Percentiles rank a stretch among this genome's conserved stretches.
phyloP scores from a whole-genome alignment of 1,140 invertebrate species.

The Neodiprion lecontei region DNA sequence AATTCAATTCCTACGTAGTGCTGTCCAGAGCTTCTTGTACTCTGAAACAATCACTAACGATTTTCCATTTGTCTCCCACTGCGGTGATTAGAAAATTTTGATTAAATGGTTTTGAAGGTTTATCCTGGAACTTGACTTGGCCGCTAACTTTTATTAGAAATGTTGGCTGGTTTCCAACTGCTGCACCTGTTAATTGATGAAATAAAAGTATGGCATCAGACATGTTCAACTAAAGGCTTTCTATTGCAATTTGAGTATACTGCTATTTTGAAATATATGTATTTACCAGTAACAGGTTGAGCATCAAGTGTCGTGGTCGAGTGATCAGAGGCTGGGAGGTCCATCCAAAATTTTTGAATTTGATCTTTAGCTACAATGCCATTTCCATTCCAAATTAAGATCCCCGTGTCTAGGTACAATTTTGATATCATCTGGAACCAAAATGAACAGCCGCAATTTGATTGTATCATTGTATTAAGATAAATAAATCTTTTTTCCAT shows the following conservation, averaged over 20 bases:
- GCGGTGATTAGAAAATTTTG: conserved; percentile 85
- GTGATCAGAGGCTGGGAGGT: conserved; percentile 76
- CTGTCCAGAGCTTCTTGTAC: conserved; percentile 67
- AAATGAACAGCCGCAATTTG: conserved; percentile 17
- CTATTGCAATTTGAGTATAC: neutral
- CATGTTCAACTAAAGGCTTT: neutral
- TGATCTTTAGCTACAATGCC: conserved; percentile 73
- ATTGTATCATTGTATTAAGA: conserved; percentile 11
- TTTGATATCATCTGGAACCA: conserved; percentile 71
- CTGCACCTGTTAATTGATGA: conserved; percentile 49
- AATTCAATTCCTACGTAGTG: neutral
- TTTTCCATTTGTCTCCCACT: conserved; percentile 87
- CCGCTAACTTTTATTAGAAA: conserved; percentile 80
- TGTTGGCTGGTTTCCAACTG: conserved; percentile 72
- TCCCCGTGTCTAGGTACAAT: conserved; percentile 80
- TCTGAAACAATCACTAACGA: conserved; percentile 83
- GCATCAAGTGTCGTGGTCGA: conserved; percentile 76
- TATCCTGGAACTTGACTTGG: conserved; percentile 71
- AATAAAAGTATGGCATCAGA: conserved; percentile 21
- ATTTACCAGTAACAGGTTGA: conserved; percentile 75
- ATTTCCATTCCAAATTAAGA: conserved; percentile 88
- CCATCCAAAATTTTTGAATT: conserved; percentile 81
- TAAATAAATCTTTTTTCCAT: conserved; percentile 2
- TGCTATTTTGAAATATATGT: conserved; percentile 16
- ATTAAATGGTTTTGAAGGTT: conserved; percentile 70